phyloP scores from a whole-genome alignment of 1,140 invertebrate species.

The Aphelenchoides avenae region DNA sequence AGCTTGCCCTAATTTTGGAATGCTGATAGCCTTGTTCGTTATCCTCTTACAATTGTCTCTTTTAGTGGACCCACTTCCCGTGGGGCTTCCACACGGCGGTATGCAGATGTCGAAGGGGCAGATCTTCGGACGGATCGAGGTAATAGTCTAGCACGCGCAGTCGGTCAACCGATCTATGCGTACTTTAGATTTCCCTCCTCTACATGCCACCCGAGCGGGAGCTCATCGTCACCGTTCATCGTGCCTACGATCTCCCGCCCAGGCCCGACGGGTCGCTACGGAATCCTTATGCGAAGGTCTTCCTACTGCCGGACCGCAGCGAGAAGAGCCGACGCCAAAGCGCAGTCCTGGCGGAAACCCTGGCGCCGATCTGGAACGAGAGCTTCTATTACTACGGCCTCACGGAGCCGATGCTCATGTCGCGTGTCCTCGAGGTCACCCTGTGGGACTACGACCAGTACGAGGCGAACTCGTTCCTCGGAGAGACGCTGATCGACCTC shows the following conservation, averaged over 20 bases:
- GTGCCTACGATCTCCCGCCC: constrained; percentile 77
- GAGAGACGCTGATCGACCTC: constrained; percentile 79
- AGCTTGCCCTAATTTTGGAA: too few species aligned
- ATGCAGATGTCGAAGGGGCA: too few species aligned
- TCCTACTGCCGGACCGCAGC: constrained; percentile 86
- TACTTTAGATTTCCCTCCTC: constrained; percentile 64
- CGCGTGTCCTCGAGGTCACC: constrained; percentile 79
- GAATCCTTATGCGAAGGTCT: constrained; percentile 91
- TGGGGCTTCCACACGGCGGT: too few species aligned
- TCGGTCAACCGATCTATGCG: not conserved
- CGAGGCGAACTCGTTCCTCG: constrained; percentile 81
- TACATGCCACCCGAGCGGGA: constrained; percentile 75
- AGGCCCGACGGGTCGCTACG: constrained; percentile 74
- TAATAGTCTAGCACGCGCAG: too few species aligned
- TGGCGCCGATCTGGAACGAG: constrained; percentile 93
- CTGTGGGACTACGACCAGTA: constrained; percentile 93
- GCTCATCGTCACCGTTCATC: constrained; percentile 81
- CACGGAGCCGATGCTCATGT: constrained; percentile 76
- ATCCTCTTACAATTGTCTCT: too few species aligned
- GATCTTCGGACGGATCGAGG: constrained; percentile 17
- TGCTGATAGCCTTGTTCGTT: too few species aligned
- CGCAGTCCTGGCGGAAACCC: constrained; percentile 81
- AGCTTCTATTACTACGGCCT: constrained; percentile 85
- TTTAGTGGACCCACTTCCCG: too few species aligned
- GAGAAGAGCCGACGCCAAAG: constrained; percentile 91